Percentiles rank a stretch among this genome's conserved stretches.
These are phyloP conservation scores for Paguma larvata DNA, from an alignment of 2,797 vertebrate genomes.

Conservation along the genomic window DNA sequence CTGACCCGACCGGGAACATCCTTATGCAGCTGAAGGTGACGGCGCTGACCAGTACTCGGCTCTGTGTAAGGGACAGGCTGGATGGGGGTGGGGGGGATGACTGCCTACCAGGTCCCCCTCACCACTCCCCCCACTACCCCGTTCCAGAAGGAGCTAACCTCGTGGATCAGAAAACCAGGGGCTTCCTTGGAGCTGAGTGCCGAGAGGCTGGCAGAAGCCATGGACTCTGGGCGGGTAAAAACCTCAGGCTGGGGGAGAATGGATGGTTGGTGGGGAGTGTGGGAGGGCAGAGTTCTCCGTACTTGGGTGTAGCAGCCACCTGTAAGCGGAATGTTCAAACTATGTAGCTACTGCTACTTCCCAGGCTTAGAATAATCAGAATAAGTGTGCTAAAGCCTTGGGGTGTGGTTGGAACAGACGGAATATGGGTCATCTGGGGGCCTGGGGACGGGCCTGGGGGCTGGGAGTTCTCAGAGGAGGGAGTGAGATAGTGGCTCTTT, in stretches of 20 bases:
- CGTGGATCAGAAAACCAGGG: constrained; percentile 32
- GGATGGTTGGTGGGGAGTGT: not conserved
- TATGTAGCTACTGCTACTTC: not conserved
- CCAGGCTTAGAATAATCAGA: not conserved
- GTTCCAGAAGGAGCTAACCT: constrained; percentile 79
- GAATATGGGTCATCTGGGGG: not conserved
- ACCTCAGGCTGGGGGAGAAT: not conserved
- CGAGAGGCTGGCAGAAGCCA: constrained; percentile 89
- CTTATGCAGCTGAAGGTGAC: constrained; percentile 96
- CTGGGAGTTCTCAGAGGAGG: not conserved
- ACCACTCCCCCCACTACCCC: not conserved
- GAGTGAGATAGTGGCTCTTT: not conserved
- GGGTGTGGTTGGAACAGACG: not conserved
- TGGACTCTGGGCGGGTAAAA: constrained; percentile 91
- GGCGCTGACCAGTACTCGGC: constrained; percentile 90
- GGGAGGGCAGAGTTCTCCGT: not conserved
- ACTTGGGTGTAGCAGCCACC: not conserved
- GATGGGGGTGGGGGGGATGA: not conserved
- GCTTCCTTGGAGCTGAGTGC: constrained; percentile 85
- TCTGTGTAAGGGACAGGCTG: constrained; percentile 92
- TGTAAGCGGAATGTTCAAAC: not conserved
- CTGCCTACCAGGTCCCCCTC: not conserved
- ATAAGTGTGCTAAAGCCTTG: not conserved
- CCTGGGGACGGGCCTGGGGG: not conserved
- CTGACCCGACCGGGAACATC: constrained; percentile 87